Percentiles rank a stretch among this genome's conserved stretches.
Evolutionary conservation across 2,797 vertebrate genomes (phyloP).

Genomic region (Odontamblyopus lacepedii): DNA sequence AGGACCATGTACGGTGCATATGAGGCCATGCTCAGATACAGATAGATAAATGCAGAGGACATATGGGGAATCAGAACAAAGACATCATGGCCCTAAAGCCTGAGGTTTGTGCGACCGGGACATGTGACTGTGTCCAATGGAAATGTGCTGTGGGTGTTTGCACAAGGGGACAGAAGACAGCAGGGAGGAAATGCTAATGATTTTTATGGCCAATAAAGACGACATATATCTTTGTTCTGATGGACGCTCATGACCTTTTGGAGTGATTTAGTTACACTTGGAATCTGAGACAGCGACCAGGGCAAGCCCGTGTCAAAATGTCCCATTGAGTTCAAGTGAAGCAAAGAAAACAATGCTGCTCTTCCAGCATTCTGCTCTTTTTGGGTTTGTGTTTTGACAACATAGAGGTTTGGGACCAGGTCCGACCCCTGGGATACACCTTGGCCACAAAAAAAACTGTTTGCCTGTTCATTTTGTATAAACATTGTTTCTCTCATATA

Average conservation of each 20-base stretch:
- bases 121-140: constrained; percentile 49
- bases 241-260: constrained; percentile 57
- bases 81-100: no score
- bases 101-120: constrained; percentile 28
- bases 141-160: constrained; percentile 60
- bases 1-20: constrained; percentile 16
- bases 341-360: constrained; percentile 54
- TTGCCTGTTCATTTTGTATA: neutral
- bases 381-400: neutral
- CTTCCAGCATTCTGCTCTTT: neutral
- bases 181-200: constrained; percentile 64
- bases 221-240: constrained; percentile 60
- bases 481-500: neutral
- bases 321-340: constrained; percentile 38
- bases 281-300: constrained; percentile 46
- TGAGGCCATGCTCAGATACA: constrained; percentile 18
- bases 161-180: constrained; percentile 45
- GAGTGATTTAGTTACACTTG: constrained; percentile 57
- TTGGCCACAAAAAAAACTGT: constrained; percentile 10
- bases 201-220: constrained; percentile 64
- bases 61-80: no score
- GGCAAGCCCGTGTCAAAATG: constrained; percentile 47
- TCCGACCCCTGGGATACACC: constrained; percentile 16
- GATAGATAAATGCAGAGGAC: no score
- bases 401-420: neutral